These are phyloP conservation scores for Odocoileus hemionus DNA, from an alignment of 2,113 vertebrate species.

Conservation along the genomic window DNA sequence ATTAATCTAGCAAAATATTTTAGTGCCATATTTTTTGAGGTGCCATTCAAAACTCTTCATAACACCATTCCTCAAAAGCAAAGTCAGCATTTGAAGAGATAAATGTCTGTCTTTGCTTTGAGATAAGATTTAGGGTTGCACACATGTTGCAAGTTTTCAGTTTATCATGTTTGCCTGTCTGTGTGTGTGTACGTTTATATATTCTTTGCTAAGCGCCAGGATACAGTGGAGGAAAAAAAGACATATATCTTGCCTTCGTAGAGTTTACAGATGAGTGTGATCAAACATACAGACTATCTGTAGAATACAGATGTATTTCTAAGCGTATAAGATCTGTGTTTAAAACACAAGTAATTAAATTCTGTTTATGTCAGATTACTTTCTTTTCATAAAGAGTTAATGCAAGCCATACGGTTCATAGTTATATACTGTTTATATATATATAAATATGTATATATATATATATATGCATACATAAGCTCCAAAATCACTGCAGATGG, in stretches of 20 bases:
- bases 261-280: not conserved
- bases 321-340: not conserved
- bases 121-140: not conserved
- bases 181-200: accelerated
- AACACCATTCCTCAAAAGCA: not conserved
- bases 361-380: not conserved
- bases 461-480: not conserved
- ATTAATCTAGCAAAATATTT: conserved; percentile 29
- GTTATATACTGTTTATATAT: not conserved
- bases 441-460: not conserved
- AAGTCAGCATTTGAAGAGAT: not conserved
- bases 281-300: not conserved
- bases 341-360: conserved; percentile 16
- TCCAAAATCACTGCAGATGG: not conserved
- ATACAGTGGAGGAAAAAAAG: not conserved
- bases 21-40: not conserved
- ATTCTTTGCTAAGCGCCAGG: not conserved
- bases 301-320: not conserved
- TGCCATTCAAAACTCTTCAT: not conserved
- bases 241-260: not conserved
- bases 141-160: not conserved
- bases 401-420: not conserved
- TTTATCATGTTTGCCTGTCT: not conserved
- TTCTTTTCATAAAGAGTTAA: conserved; percentile 9
- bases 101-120: not conserved